A percentile compares a stretch with the other conserved stretches of the same genome.
These are phyloP conservation scores for Cataglyphis rosenhaueri DNA, from an alignment of 2,888 invertebrate species.

Conservation along the genomic window DNA sequence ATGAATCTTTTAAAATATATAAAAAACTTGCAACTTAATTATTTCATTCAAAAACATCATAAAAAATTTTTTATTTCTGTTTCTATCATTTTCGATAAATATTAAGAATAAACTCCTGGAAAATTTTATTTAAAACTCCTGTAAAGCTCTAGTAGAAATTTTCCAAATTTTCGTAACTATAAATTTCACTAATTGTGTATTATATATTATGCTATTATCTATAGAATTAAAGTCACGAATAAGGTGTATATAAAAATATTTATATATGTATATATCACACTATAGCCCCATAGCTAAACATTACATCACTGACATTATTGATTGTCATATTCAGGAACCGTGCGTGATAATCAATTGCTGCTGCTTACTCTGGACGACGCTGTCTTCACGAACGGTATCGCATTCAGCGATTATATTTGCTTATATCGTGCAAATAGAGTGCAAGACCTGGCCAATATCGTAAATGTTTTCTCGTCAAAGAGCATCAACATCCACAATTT, in stretches of 20 bases:
- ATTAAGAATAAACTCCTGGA: not conserved
- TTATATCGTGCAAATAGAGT: slow-evolving; percentile 75
- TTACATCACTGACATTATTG: not conserved
- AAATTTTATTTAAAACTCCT: not conserved
- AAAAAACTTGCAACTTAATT: not conserved
- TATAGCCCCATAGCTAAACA: not conserved
- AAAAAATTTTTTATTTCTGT: not conserved
- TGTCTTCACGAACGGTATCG: slow-evolving; percentile 80
- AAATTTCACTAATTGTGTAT: not conserved
- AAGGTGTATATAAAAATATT: not conserved
- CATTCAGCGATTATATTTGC: slow-evolving; percentile 78
- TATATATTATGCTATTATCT: not conserved
- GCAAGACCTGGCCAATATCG: slow-evolving; percentile 80
- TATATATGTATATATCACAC: not conserved
- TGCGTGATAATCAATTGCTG: slow-evolving; percentile 80
- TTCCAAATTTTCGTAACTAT: not conserved
- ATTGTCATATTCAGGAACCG: slow-evolving; percentile 79
- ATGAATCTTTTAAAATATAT: not conserved
- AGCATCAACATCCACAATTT: slow-evolving; percentile 79
- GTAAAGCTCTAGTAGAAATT: not conserved
- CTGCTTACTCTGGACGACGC: slow-evolving; percentile 83
- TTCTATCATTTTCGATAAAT: not conserved
- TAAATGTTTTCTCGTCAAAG: slow-evolving; percentile 78
- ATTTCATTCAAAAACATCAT: not conserved
- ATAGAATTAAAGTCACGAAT: not conserved